phyloP scores from a whole-genome alignment of 2,888 invertebrate species.

The Xestia rhomboidea region DNA sequence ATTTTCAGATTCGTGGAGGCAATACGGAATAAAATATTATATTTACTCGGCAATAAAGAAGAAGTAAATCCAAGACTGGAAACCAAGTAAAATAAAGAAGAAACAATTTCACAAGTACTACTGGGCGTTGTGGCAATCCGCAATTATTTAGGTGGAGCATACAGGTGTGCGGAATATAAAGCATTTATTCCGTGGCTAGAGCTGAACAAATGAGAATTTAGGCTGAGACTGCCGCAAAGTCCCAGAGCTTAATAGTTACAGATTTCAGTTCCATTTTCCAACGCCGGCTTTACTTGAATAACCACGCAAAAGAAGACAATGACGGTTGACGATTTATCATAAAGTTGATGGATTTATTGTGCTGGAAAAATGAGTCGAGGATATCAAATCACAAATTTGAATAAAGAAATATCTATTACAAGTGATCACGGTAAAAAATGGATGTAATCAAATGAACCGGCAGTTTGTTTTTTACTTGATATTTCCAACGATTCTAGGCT shows the following conservation, averaged over 20 bases:
- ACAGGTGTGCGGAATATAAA: conserved; percentile 71
- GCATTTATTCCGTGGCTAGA: conserved; percentile 62
- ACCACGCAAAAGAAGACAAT: conserved; percentile 24
- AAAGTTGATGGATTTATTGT: conserved; percentile 39
- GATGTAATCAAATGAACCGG: conserved; percentile 21
- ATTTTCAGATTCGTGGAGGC: conserved; percentile 13
- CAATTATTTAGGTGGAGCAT: conserved; percentile 69
- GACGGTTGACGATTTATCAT: conserved; percentile 34
- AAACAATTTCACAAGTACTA: conserved; percentile 61
- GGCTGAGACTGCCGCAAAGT: conserved; percentile 57
- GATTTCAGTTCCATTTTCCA: conserved; percentile 47
- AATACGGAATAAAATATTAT: conserved; percentile 13
- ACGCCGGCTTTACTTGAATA: conserved; percentile 10
- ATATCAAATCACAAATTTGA: conserved; percentile 41
- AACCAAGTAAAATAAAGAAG: conserved; percentile 46
- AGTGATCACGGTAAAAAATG: conserved; percentile 27
- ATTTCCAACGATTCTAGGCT: conserved; percentile 16
- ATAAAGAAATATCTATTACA: conserved; percentile 43
- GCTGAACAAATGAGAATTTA: conserved; percentile 66
- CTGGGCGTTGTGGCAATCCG: conserved; percentile 56
- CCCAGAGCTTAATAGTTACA: conserved; percentile 49
- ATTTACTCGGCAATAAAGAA: conserved; percentile 36
- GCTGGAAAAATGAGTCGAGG: conserved; percentile 31
- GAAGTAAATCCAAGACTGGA: conserved; percentile 35
- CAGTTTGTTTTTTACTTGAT: conserved; percentile 20